Evolutionary conservation across 2,797 vertebrate genomes (phyloP), one percentile per base, ranked within the genome.

Genomic region (Hyperoplus immaculatus): DNA sequence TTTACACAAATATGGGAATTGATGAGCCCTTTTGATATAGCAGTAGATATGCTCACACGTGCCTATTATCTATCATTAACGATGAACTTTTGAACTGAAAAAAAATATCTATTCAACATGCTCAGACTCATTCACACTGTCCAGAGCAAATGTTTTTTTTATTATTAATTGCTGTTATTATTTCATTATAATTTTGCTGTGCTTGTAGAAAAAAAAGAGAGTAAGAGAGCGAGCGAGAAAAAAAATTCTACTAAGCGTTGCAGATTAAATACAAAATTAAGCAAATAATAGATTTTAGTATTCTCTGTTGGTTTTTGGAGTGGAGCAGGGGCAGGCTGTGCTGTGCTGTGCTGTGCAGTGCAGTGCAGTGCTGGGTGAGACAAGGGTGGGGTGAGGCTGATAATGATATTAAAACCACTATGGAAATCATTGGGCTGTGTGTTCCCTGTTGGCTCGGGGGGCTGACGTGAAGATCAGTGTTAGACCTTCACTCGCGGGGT

Each of bases 351-450:
- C 65, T 74, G 78, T 1, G 63, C 83, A 63, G 61, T 16, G 75
- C 66, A 71, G 41, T 18, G 42, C 64, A 74, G 81, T 78, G 51
- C 79, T 73, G 92, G 81, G 89, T 91, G 91, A 85, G 69, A 47
- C 80, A 77, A 29, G 91, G 88, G 88, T 90, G 91, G 89, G 89
- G 82, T 68, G 87, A 86, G 87, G 93, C 91, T 94, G 95, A 95
- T 96, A 96, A 96, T 95, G 92, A 95, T 95, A 94, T 95, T 94
- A 94, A 94, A 95, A 86, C 93, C 94, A 94, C 94, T 89, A 77
- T 94, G 94, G 94, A 95, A 95, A 95, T 95, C 90, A 94, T 79
- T 84, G 85, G 82, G 85, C 87, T 92, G 86, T 85, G 67, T 72
- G 89, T 78, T 95, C 94, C 94, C 95, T 80, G 77, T 89, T 93